Base-by-base conservation (phyloP, 2,888 invertebrate species). In the Cryptocephalus moraei region DNA sequence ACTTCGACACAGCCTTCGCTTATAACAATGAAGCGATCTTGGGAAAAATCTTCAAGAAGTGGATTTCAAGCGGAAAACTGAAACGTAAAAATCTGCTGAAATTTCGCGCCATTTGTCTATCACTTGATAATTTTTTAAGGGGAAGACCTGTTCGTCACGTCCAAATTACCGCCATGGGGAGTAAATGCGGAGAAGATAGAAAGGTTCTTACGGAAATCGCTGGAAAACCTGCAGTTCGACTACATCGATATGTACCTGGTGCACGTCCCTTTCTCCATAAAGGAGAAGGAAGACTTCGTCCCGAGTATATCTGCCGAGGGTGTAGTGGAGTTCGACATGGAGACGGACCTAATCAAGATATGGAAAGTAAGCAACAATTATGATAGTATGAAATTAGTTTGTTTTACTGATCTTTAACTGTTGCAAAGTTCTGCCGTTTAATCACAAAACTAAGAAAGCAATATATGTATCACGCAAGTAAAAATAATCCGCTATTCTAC, bases 91-190 rank as follows among this genome's bases (percentile, higher is more conserved):
- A 22, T 2, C 6, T 22, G 49, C 13, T 45, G 84, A 85, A 44
- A 85, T 40, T 11, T 12, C 2, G 3, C 10, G 3, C 10, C n/a
- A 40, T 40, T 12, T n/a, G 14, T 12, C 6, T 4, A 11, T 4
- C 10, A 11, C 8, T 12, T 4, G 11, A 8, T 8, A 12, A 11
- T 9, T 13, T 14, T 32, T 11, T 32, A 22, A 43, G 43, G 43
- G 14, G 84, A 86, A 43, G 86, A 91, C 32, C 68, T 91, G 0
- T 91, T 86, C 63, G 75, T 91, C 38, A 84, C 84, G 36, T 88
- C 90, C 8, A 91, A 91, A 70, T 75, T 90, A 56, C 80, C 82
- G 9, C 77, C 79, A 11, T 68, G 73, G 57, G 79, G 79, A n/a
- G 13, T 47, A 11, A 39, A 45, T 22, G 38, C 43, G 12, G 47